phyloP scores from a whole-genome alignment of 2,113 vertebrate genomes.

The Ceyx melanurus region DNA sequence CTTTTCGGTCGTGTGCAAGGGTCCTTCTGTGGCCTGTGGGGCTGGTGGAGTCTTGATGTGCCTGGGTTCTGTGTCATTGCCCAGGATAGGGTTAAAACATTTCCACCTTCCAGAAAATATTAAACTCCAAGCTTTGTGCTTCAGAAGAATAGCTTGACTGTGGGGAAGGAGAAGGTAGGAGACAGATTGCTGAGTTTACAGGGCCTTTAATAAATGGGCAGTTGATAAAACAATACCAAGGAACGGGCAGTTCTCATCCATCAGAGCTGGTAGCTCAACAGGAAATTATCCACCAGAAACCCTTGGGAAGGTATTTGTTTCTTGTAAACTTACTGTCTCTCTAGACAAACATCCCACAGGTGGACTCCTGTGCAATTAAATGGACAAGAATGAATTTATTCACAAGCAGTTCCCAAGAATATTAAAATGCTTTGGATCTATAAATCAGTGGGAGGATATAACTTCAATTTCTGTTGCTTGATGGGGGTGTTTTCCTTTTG shows the following conservation, averaged over 20 bases:
- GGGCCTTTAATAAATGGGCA: constrained; percentile 72
- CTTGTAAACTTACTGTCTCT: constrained; percentile 26
- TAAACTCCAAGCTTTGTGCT: constrained; percentile 39
- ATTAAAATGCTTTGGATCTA: not conserved
- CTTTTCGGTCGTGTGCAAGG: not conserved
- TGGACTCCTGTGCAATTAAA: constrained; percentile 18
- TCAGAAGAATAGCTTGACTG: constrained; percentile 53
- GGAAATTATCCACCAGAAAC: constrained; percentile 74
- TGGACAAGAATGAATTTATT: not conserved
- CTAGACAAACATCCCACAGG: constrained; percentile 46
- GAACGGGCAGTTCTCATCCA: constrained; percentile 68
- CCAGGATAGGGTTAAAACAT: constrained; percentile 21
- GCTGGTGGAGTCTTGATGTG: not conserved
- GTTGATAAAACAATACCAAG: constrained; percentile 76
- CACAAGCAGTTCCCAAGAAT: not conserved
- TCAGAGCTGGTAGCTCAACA: constrained; percentile 59
- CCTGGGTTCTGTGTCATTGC: not conserved
- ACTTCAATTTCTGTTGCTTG: not conserved
- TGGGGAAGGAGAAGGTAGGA: constrained; percentile 11
- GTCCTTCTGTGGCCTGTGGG: not conserved
- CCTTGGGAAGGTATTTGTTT: constrained; percentile 47
- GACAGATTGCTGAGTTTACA: constrained; percentile 52
- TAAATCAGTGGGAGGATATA: not conserved
- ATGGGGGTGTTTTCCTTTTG: not conserved
- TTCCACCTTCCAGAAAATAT: constrained; percentile 32